Evolutionary conservation across 2,888 invertebrate species (phyloP).

Genomic region (Aphodius sticticus): DNA sequence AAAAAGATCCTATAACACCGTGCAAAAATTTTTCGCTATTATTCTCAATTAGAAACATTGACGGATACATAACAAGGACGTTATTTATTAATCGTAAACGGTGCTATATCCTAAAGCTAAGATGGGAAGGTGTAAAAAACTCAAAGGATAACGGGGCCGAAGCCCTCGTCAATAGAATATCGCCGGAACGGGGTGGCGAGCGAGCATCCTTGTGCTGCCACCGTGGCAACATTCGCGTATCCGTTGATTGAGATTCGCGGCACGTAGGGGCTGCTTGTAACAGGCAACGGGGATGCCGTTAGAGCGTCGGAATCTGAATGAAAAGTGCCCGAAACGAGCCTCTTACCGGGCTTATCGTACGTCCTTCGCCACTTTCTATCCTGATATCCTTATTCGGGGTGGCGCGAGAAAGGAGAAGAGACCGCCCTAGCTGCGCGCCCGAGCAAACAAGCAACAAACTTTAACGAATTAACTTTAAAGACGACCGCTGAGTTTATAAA

Average conservation of each 20-base stretch:
- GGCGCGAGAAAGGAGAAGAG: background rate
- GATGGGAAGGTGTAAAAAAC: constrained; percentile 49
- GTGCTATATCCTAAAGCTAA: too few species aligned
- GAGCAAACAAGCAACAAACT: constrained; percentile 43
- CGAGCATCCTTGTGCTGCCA: background rate
- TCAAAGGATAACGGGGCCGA: constrained; percentile 44
- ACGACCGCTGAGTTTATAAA: constrained; percentile 32
- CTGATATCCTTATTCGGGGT: constrained; percentile 47
- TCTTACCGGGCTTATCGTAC: constrained; percentile 54
- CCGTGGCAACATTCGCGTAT: constrained; percentile 40
- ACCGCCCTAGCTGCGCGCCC: constrained; percentile 36
- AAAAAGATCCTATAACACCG: too few species aligned
- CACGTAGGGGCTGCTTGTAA: constrained; percentile 57
- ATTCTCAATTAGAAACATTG: too few species aligned
- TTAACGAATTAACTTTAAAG: constrained; percentile 41
- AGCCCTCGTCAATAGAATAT: constrained; percentile 57
- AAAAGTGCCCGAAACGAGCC: constrained; percentile 56
- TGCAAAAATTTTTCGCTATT: too few species aligned
- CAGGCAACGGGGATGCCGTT: constrained; percentile 55
- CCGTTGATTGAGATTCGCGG: constrained; percentile 48
- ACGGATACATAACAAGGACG: too few species aligned
- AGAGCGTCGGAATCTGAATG: constrained; percentile 57
- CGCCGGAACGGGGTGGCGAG: constrained; percentile 27
- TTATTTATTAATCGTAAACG: too few species aligned
- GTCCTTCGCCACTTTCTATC: constrained; percentile 46